Percentiles rank a stretch among this genome's conserved stretches.
phyloP scores from a whole-genome alignment of 2,797 vertebrate genomes.

The Lycodopsis pacificus region DNA sequence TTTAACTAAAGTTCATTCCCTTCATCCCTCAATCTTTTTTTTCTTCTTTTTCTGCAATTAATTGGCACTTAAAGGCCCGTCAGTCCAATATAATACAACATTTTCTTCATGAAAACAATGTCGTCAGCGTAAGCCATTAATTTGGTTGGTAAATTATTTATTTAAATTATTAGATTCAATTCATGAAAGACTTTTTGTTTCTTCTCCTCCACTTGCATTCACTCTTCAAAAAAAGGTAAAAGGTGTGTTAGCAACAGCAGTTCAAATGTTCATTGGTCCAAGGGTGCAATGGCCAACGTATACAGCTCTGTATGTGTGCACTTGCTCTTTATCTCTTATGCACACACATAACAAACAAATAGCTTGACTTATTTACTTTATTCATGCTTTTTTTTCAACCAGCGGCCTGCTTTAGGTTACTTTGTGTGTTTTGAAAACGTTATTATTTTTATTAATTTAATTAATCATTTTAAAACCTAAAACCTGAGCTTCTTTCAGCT shows the following conservation, averaged over 20 bases:
- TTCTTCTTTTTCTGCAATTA: not conserved
- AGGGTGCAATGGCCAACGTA: not conserved
- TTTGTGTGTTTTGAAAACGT: conserved; percentile 2
- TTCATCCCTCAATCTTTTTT: not conserved
- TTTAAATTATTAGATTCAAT: not conserved
- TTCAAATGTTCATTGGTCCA: not conserved
- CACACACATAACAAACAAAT: not conserved
- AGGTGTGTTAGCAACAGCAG: not conserved
- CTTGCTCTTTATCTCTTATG: conserved; percentile 1
- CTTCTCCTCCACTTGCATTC: not conserved
- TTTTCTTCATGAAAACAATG: not conserved
- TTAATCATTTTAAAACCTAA: not conserved
- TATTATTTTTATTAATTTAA: not conserved
- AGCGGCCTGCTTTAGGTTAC: not conserved
- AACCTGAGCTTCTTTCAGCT: not conserved
- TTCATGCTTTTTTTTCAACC: not conserved
- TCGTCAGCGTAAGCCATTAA: not conserved
- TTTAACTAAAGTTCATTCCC: not conserved
- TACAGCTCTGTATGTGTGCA: not conserved
- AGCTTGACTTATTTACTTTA: not conserved
- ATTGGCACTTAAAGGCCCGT: conserved; percentile 16
- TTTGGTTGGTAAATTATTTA: not conserved
- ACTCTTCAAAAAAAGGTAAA: not conserved
- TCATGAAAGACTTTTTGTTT: not conserved
- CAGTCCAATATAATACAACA: not conserved